Evolutionary conservation across 2,888 invertebrate genomes (phyloP).

Genomic region (Spisula solida): DNA sequence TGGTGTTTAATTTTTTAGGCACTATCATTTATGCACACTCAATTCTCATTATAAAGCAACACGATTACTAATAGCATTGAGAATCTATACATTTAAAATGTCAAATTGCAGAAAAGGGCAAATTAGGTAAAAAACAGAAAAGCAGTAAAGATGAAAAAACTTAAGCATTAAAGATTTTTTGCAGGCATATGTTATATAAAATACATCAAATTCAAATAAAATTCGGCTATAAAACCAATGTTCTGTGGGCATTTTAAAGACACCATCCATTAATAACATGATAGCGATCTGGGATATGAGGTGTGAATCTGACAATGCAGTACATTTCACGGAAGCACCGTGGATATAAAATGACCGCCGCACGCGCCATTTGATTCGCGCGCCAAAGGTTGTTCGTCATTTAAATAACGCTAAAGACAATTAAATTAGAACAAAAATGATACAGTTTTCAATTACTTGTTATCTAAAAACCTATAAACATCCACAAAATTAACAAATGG

Average conservation of each 20-base stretch:
- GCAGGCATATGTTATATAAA: conserved; percentile 24
- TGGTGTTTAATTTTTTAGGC: background rate
- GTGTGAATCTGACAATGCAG: conserved; percentile 36
- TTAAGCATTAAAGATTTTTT: background rate
- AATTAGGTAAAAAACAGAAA: background rate
- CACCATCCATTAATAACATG: conserved; percentile 33
- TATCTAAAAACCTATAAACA: conserved; percentile 39
- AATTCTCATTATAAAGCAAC: background rate
- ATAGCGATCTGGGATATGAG: conserved; percentile 28
- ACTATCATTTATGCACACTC: background rate
- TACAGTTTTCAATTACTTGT: conserved; percentile 43
- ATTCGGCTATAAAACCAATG: conserved; percentile 20
- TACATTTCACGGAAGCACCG: conserved; percentile 21
- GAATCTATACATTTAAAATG: conserved; percentile 19
- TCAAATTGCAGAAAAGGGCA: conserved; percentile 31
- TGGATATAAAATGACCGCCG: conserved; percentile 49
- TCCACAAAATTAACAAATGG: conserved; percentile 32
- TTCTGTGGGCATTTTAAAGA: conserved; percentile 32
- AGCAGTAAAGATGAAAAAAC: background rate
- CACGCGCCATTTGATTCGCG: conserved; percentile 31
- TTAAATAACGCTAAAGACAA: conserved; percentile 37
- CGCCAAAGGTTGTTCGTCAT: conserved; percentile 46
- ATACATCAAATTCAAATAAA: conserved; percentile 25
- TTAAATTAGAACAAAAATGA: conserved; percentile 35
- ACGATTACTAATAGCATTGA: background rate